Conservation (phyloP, 2,797 vertebrate genomes). For the Danio aesculapii region DNA sequence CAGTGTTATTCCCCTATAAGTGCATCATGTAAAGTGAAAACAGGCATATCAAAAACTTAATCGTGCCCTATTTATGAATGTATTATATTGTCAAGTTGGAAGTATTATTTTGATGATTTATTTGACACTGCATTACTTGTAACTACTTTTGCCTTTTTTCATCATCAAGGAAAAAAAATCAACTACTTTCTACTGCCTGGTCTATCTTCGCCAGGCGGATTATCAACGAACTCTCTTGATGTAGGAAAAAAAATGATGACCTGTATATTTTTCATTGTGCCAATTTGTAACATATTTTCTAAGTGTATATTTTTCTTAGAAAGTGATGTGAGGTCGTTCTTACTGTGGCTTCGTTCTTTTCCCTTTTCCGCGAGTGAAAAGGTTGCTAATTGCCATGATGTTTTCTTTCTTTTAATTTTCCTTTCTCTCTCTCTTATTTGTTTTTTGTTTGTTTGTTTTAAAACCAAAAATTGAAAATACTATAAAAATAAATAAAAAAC, state of each 20-base stretch:
- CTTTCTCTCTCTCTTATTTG: slow-evolving; percentile 49
- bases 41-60: slow-evolving; percentile 68
- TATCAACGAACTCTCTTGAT: slow-evolving; percentile 99
- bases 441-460: slow-evolving; percentile 87
- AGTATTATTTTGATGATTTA: slow-evolving; percentile 92
- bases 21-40: slow-evolving; percentile 73
- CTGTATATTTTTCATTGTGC: slow-evolving; percentile 99
- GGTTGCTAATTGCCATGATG: slow-evolving; percentile 95
- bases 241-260: slow-evolving; percentile 92
- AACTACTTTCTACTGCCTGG: slow-evolving; percentile 90
- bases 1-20: slow-evolving; percentile 72
- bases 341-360: slow-evolving; percentile 93
- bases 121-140: slow-evolving; percentile 88
- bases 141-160: slow-evolving; percentile 96
- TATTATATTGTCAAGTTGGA: slow-evolving; percentile 94
- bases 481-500: slow-evolving; percentile 87
- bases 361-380: slow-evolving; percentile 96
- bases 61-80: slow-evolving; percentile 92
- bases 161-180: slow-evolving; percentile 78
- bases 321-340: slow-evolving; percentile 99
- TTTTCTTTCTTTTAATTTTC: slow-evolving; percentile 66
- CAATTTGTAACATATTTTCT: slow-evolving; percentile 99
- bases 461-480: slow-evolving; percentile 95
- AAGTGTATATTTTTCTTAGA: slow-evolving; percentile 99
- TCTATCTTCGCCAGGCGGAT: slow-evolving; percentile 86